phyloP scores from a whole-genome alignment of 2,113 vertebrate genomes.

The Macaca fascicularis region DNA sequence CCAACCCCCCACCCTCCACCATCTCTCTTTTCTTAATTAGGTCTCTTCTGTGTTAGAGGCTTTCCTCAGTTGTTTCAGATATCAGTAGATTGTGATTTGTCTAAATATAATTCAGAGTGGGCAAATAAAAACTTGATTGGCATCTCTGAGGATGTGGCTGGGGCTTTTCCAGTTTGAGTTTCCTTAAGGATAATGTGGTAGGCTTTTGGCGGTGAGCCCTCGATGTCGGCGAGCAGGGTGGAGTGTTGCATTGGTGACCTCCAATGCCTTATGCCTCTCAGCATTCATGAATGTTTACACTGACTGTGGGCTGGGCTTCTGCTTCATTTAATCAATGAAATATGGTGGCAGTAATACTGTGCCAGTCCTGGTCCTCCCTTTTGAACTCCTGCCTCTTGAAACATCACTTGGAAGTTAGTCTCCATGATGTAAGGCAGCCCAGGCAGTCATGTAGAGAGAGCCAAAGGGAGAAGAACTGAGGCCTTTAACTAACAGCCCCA shows the following conservation, averaged over 20 bases:
- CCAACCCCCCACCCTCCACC: rapidly evolving
- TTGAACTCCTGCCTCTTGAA: neutral
- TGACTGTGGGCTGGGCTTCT: neutral
- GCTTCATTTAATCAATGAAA: neutral
- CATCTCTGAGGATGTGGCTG: neutral
- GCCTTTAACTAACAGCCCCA: neutral
- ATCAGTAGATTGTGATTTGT: neutral
- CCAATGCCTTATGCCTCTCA: neutral
- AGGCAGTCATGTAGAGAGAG: neutral
- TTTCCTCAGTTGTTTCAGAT: neutral
- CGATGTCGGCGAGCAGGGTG: too few species aligned
- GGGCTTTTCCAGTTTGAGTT: neutral
- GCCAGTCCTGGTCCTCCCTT: neutral
- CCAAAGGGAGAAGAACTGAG: neutral
- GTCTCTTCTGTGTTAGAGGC: neutral
- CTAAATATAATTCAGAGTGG: neutral
- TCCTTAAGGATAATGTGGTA: neutral
- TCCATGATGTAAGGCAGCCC: neutral
- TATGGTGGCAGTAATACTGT: neutral
- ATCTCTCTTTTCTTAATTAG: neutral
- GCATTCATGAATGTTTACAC: neutral
- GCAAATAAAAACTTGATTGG: neutral
- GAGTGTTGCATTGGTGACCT: neutral
- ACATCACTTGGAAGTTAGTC: neutral
- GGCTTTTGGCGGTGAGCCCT: neutral